Conservation (phyloP, 2,797 vertebrate species). For the Pangasius sanitwongsei region DNA sequence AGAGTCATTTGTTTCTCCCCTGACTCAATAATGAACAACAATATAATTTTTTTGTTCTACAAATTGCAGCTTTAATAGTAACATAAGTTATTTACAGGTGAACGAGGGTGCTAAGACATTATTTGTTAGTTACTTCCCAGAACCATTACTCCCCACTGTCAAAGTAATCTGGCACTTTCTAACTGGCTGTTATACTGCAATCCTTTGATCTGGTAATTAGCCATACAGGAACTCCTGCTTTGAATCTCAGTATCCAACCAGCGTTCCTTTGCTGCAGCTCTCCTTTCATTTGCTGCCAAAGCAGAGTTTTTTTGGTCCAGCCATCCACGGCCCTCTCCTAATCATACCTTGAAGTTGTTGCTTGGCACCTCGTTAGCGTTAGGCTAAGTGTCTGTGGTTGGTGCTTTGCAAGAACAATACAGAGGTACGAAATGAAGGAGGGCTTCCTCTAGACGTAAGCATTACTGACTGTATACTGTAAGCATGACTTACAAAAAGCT, state of each 20-base stretch:
- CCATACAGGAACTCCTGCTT: slow-evolving; percentile 52
- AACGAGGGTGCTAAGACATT: slow-evolving; percentile 1
- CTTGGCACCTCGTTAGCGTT: slow-evolving; percentile 64
- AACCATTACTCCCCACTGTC: slow-evolving; percentile 20
- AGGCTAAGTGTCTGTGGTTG: slow-evolving; percentile 57
- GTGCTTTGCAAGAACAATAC: slow-evolving; percentile 38
- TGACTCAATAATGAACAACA: background rate
- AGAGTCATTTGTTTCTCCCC: background rate
- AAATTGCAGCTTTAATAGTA: background rate
- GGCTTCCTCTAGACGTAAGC: background rate
- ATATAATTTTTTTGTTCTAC: background rate
- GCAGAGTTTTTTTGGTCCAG: slow-evolving; percentile 46
- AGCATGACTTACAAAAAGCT: slow-evolving; percentile 11
- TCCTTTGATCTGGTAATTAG: slow-evolving; percentile 58
- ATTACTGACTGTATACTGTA: slow-evolving; percentile 16
- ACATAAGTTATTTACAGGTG: background rate
- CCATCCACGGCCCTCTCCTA: slow-evolving; percentile 57
- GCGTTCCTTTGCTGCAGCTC: slow-evolving; percentile 25
- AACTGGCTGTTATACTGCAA: slow-evolving; percentile 43
- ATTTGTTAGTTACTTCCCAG: slow-evolving; percentile 33
- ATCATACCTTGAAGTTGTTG: slow-evolving; percentile 64
- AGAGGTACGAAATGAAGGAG: slow-evolving; percentile 24
- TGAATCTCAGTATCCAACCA: slow-evolving; percentile 30
- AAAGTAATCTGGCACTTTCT: slow-evolving; percentile 36
- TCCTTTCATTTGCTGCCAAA: slow-evolving; percentile 61